Evolutionary conservation across 2,888 invertebrate species (phyloP), one percentile per base, ranked within the genome.

Genomic region (Ophioninae sp.): DNA sequence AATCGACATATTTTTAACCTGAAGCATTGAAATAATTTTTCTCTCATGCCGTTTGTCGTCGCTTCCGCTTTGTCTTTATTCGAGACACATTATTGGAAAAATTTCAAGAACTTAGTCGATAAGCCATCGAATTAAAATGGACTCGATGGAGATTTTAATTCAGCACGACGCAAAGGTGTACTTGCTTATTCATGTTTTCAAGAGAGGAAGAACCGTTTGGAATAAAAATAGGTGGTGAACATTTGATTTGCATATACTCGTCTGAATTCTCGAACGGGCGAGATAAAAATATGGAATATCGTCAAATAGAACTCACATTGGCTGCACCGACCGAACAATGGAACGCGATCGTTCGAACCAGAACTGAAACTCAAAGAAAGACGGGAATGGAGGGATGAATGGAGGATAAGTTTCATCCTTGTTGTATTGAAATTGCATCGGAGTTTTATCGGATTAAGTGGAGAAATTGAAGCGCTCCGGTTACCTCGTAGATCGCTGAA

Each of bases 41-140:
- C 57, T 13, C 57, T 57, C 8, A 6, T 57, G 7, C 21, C 37
- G 0, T 3, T 37, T 7, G 30, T 17, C 17, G 0, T 21, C 57
- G 6, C 10, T 72, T 30, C 39, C 39, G 23, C 21, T 30, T n/a
- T 30, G n/a, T 44, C n/a, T 17, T 64, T 39, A 44, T 64, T 62
- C 62, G n/a, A 64, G 23, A 50, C 6, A 23, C 37, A 6, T 41
- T 41, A 62, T 64, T 74, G 62, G 50, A 73, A 62, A 44, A 62
- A 23, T 30, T 62, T 44, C 62, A 44, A 73, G 50, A 17, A 21
- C 62, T 6, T 6, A 59, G 17, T 59, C 6, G 0, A 59, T 23
- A 44, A n/a, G 21, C 73, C 44, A 62, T 62, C 73, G 21, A 74
- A 50, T 44, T 30, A 62, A 41, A 41, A 41, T 41, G 17, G 50